Conservation (phyloP, 2,888 invertebrate genomes). For the Rugalucina vietnamica region DNA sequence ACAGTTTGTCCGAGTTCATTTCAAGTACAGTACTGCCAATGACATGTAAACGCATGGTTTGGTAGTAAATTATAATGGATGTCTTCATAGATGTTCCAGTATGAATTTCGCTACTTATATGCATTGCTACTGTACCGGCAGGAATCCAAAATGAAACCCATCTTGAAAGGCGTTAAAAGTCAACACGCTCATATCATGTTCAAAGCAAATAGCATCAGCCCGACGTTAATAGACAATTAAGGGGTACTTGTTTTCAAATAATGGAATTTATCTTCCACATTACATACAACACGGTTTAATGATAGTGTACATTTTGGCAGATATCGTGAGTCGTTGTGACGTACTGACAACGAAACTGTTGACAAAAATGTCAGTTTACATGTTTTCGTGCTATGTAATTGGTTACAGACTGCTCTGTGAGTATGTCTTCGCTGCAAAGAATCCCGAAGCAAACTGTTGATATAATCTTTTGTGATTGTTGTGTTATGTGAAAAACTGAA, state of each 20-base stretch:
- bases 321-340: neutral
- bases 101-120: too few relatives aligned
- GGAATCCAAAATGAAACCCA: slow-evolving; percentile 7
- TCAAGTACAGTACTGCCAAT: too few relatives aligned
- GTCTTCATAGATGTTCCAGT: too few relatives aligned
- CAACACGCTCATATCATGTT: neutral
- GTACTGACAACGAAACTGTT: neutral
- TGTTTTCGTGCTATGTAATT: neutral
- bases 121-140: neutral
- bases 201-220: neutral
- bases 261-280: slow-evolving; percentile 49
- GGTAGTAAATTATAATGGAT: too few relatives aligned
- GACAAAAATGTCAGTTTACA: slow-evolving; percentile 6
- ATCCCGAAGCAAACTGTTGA: neutral
- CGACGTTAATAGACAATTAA: slow-evolving; percentile 70
- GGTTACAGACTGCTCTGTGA: neutral
- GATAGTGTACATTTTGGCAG: neutral
- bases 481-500: neutral
- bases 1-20: too few relatives aligned
- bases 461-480: neutral
- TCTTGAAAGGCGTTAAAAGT: slow-evolving; percentile 8
- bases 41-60: too few relatives aligned
- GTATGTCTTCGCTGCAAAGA: neutral
- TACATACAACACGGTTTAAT: neutral
- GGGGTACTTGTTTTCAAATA: slow-evolving; percentile 64